Evolutionary conservation across 2,113 vertebrate species (phyloP), one percentile per base, ranked within the genome.

Genomic region (Gila orcuttii): DNA sequence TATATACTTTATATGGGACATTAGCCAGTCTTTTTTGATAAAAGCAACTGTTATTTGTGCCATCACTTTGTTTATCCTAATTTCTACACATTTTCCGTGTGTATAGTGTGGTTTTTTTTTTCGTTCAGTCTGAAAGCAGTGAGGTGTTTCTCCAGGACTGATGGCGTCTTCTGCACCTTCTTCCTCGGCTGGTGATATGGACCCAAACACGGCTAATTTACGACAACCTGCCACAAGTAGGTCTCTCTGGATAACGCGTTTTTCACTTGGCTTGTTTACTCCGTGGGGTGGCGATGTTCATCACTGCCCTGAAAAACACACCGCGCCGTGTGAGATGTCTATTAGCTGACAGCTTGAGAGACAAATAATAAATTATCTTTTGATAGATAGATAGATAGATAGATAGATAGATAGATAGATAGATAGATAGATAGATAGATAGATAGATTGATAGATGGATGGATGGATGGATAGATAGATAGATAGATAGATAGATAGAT

Each of bases 121-220:
- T 19, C n/a, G 12, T 83, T 83, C 47, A 21, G 66, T 83, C 66
- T 83, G 52, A 74, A 73, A 83, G 47, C 81, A 17, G 66, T 39
- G 81, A 83, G 82, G 66, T 83, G 82, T 74, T 57, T 83, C 50
- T 42, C 5, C 50, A 75, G 82, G 62, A 87, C 78, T 88, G 91
- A 99, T 99, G 98, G 98, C 97, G 91, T 93, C 96, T 87, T 97
- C 97, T 11, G 95, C 97, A 90, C 96, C 97, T 78, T 96, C 96
- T 92, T 94, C 97, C 91, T 96, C 96, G 90, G 96, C 93, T 91
- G 94, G 93, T 71, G 96, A 96, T 89, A 96, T 96, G 87, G 96
- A 99, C 92, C 95, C 97, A 92, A 96, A 95, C 91, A 93, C 97
- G 4, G 92, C 94, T 89, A 98, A 97, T 95, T 95, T 99, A 90